These are phyloP conservation scores for Cathartes aura DNA, from an alignment of 2,113 vertebrate species.

Conservation along the genomic window DNA sequence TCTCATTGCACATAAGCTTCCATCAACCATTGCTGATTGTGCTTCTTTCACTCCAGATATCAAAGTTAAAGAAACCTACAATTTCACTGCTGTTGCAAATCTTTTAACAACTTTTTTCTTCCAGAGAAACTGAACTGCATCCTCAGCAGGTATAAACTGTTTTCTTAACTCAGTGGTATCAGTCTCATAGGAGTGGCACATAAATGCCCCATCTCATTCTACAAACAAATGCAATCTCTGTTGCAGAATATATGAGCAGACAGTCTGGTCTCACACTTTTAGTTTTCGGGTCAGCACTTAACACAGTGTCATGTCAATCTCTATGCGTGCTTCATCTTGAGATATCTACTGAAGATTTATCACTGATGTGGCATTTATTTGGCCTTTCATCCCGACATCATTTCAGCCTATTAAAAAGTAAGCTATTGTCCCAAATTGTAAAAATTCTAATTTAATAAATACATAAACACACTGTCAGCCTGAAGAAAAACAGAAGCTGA, in stretches of 20 bases:
- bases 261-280: background rate
- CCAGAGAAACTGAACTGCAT: background rate
- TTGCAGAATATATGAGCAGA: background rate
- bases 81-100: background rate
- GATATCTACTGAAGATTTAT: background rate
- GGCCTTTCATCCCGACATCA: background rate
- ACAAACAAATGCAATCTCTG: background rate
- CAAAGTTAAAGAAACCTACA: background rate
- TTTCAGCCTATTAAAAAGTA: background rate
- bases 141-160: background rate
- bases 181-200: background rate
- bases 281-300: background rate
- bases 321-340: background rate
- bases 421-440: background rate
- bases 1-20: background rate
- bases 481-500: background rate
- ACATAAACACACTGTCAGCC: background rate
- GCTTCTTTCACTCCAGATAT: background rate
- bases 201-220: background rate
- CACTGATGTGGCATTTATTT: background rate
- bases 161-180: background rate
- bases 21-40: background rate
- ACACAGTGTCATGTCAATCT: background rate
- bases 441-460: background rate
- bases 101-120: background rate